Base-by-base conservation (phyloP, 1,140 invertebrate genomes). In the Drosophila serrata region DNA sequence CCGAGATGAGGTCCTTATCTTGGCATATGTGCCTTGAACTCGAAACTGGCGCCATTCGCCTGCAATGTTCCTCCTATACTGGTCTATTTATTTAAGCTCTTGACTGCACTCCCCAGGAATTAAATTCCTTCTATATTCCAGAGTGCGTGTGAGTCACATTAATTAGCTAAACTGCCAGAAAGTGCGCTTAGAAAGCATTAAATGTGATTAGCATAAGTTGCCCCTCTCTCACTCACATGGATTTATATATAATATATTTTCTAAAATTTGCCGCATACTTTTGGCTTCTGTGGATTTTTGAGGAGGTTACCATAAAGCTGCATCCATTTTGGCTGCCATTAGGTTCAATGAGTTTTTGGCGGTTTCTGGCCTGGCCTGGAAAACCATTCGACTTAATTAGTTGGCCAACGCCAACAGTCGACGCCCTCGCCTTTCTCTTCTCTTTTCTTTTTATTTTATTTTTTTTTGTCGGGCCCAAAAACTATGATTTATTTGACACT, bases 161-260 rank as follows among this genome's bases (percentile, higher is more conserved):
- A 90, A 90, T 90, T 90, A 90, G 57, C 53, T 49, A 48, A 82
- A 79, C 57, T 80, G 88, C 67, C 73, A 76, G 73, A 75, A 84
- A 84, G 77, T 91, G 75, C 65, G 90, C 90, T 92, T 92, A 92
- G 90, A 92, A 92, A 84, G 90, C 90, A 92, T 92, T 92, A 92
- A 91, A 92, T 84, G 77, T 79, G 90, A 87, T 92, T 92, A 92
- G 80, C 82, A 87, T 82, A 91, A 91, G 90, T 91, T 91, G 27
- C 13, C 33, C 49, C 67, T 51, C n/a, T n/a, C 49, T 48, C 55
- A 45, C 13, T 39, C 56, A 48, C 56, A 48, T 45, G 22, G 22
- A 43, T n/a, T n/a, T 15, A 45, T 7, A 45, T 15, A 42, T 68
- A 43, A n/a, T n/a, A n/a, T 49, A 51, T 37, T 59, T 75, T 42